Conservation (phyloP, 2,888 invertebrate genomes). For the Eupithecia centaureata region DNA sequence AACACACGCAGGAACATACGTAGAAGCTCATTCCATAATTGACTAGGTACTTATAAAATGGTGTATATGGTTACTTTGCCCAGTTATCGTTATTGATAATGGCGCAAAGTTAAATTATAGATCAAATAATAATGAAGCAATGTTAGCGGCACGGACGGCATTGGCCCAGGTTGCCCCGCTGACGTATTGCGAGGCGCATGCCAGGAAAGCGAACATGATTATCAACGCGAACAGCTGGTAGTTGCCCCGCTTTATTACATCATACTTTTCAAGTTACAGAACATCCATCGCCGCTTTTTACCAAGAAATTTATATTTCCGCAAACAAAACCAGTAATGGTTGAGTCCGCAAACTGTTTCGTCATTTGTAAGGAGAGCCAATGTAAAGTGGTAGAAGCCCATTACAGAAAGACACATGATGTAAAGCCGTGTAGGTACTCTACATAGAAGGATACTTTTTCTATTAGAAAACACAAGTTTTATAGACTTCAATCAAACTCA, state of each 20-base stretch:
- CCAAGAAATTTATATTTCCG: neutral
- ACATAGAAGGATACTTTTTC: slow-evolving; percentile 25
- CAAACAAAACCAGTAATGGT: slow-evolving; percentile 15
- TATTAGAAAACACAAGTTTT: slow-evolving; percentile 14
- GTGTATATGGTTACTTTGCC: neutral
- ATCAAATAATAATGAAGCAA: slow-evolving; percentile 43
- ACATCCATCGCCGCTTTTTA: slow-evolving; percentile 47
- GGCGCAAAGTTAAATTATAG: neutral
- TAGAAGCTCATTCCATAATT: no score
- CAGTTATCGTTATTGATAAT: neutral
- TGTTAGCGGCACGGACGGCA: slow-evolving; percentile 44
- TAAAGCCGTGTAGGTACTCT: slow-evolving; percentile 21
- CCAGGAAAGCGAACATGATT: slow-evolving; percentile 73
- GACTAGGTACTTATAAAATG: no score
- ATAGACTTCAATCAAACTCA: neutral
- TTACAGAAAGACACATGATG: slow-evolving; percentile 35
- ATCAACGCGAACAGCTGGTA: slow-evolving; percentile 74
- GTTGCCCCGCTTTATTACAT: slow-evolving; percentile 46
- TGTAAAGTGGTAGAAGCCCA: slow-evolving; percentile 23
- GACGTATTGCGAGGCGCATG: slow-evolving; percentile 58
- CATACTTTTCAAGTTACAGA: slow-evolving; percentile 17
- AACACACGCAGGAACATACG: no score
- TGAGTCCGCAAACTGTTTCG: slow-evolving; percentile 2
- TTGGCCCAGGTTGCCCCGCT: slow-evolving; percentile 49
- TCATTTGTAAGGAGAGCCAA: slow-evolving; percentile 17